Base-by-base conservation (phyloP, 2,888 invertebrate species). In the Schrankia costaestrigalis region DNA sequence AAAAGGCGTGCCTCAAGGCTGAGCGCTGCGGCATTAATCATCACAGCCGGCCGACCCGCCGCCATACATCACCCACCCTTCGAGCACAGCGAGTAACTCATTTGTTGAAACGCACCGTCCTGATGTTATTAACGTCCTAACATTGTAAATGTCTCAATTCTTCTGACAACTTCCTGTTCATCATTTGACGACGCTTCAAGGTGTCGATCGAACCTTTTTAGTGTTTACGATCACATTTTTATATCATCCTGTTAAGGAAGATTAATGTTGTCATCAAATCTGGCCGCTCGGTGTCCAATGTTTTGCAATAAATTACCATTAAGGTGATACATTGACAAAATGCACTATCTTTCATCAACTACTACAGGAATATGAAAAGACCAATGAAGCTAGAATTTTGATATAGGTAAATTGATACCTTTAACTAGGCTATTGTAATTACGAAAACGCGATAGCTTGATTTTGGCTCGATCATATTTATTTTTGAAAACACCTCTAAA, bases 241-340 rank as follows among this genome's bases (percentile, higher is more conserved):
- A 76, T 73, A 63, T 63, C 69, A 54, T 59, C 70, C 75, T 64
- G 71, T 84, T 80, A 80, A 67, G 50, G 56, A 70, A 81, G 79
- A 85, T 84, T 82, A 78, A 85, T 83, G 78, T 46, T 71, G 72
- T 80, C 76, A 63, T 78, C 74, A 75, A 78, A 69, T 70, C 60
- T 46, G 59, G 57, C 41, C 64, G 57, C 63, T 65, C 62, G 39
- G 68, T 68, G 68, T 69, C 64, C 68, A 60, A 60, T 70, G 76
- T 76, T 72, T 70, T 68, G 80, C 83, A 81, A 83, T 86, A 86
- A 83, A 86, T 86, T 83, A 82, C 68, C 74, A 79, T 83, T 82
- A n/a, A n/a, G n/a, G n/a, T n/a, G n/a, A n/a, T n/a, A n/a, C n/a
- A n/a, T n/a, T n/a, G n/a, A n/a, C n/a, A n/a, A n/a, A n/a, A n/a